These are phyloP conservation scores for Onychomys leucogaster DNA, from an alignment of 2,797 vertebrate species.

Conservation along the genomic window DNA sequence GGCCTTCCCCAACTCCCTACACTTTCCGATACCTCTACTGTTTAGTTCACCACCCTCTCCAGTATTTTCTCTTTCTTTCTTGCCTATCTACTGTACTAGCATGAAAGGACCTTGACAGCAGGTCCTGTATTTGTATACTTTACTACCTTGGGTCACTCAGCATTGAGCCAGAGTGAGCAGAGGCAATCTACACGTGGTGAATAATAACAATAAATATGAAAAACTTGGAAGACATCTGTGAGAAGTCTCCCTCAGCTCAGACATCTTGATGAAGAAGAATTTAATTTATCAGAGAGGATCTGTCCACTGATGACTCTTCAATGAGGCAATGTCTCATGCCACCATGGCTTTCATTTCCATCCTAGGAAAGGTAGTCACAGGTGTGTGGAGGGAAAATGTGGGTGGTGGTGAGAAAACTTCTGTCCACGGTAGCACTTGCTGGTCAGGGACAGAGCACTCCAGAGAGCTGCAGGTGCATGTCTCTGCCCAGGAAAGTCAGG, in stretches of 20 bases:
- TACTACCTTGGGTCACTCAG: background rate
- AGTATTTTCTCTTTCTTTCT: background rate
- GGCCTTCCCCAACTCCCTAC: too few relatives aligned
- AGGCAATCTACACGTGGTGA: background rate
- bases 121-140: background rate
- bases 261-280: background rate
- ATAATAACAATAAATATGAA: background rate
- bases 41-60: background rate
- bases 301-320: background rate
- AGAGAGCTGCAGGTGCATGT: background rate
- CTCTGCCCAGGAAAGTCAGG: background rate
- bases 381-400: background rate
- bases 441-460: background rate
- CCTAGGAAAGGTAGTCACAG: background rate
- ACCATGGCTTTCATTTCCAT: background rate
- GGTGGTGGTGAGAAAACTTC: background rate
- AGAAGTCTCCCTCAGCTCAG: background rate
- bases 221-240: background rate
- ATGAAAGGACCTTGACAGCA: background rate
- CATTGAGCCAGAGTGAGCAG: background rate
- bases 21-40: background rate
- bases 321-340: background rate
- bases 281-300: background rate
- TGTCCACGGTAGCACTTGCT: background rate
- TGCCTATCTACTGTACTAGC: background rate